A percentile compares a stretch with the other conserved stretches of the same genome.
Evolutionary conservation across 2,797 vertebrate genomes (phyloP).

Genomic region (Leptatherina wallacei): DNA sequence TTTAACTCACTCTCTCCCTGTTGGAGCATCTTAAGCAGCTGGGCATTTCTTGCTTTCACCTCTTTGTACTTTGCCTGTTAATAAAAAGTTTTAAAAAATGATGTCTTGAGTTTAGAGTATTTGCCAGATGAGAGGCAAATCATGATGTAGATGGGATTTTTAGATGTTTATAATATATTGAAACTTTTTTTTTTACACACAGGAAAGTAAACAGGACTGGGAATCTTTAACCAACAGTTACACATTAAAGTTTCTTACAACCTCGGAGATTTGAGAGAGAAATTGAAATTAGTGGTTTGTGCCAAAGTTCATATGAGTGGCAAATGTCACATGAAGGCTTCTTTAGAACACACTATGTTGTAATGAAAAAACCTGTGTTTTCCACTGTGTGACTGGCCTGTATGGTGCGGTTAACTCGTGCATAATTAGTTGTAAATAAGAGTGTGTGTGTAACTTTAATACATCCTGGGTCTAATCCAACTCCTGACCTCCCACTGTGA

Average conservation of each 20-base stretch:
- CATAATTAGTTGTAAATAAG: not conserved
- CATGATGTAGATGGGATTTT: not conserved
- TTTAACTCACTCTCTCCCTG: constrained; percentile 94
- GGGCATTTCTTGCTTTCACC: constrained; percentile 93
- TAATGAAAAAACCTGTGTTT: not conserved
- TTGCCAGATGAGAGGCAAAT: not conserved
- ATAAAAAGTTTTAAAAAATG: constrained; percentile 4
- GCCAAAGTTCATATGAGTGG: not conserved
- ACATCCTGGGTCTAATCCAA: not conserved
- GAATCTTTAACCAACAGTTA: not conserved
- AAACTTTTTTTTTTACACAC: no score
- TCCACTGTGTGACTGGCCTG: not conserved
- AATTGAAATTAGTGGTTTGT: not conserved
- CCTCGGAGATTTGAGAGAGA: not conserved
- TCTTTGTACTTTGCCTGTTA: constrained; percentile 91
- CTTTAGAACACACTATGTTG: not conserved
- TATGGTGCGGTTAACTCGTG: not conserved
- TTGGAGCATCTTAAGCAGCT: constrained; percentile 94
- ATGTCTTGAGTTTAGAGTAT: not conserved
- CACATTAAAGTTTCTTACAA: not conserved
- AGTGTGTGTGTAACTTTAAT: not conserved
- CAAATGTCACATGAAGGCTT: not conserved
- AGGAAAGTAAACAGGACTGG: not conserved
- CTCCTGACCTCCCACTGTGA: constrained; percentile 90
- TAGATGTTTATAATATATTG: not conserved